phyloP scores from a whole-genome alignment of 2,113 vertebrate species.

The Myiopsitta monachus region DNA sequence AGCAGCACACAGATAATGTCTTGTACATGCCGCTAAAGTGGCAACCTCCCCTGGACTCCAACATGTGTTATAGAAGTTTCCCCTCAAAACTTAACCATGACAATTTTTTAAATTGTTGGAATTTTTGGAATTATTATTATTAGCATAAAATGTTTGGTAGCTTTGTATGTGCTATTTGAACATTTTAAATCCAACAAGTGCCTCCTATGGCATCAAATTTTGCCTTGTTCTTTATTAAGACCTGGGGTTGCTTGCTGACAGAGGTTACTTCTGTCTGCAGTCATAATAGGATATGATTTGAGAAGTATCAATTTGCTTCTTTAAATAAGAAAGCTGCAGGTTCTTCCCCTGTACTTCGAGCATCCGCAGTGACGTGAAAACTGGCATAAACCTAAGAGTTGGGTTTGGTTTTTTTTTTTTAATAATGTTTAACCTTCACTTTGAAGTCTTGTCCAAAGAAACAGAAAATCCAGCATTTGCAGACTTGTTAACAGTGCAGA shows the following conservation, averaged over 20 bases:
- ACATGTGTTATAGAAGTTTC: neutral
- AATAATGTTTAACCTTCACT: neutral
- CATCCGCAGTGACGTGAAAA: neutral
- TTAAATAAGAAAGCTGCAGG: neutral
- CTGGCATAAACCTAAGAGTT: neutral
- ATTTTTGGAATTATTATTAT: neutral
- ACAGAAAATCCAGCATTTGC: neutral
- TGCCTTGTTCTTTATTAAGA: neutral
- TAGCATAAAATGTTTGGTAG: neutral
- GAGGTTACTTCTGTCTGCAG: neutral
- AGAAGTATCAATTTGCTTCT: neutral
- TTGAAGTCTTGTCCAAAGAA: neutral
- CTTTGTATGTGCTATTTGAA: neutral
- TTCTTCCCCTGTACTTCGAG: neutral
- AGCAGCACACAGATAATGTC: neutral
- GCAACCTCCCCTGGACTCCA: neutral
- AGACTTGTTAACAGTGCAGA: neutral
- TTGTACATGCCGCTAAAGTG: neutral
- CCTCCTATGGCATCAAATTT: neutral
- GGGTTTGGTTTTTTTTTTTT: neutral
- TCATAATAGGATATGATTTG: neutral
- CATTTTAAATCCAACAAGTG: neutral
- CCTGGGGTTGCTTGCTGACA: neutral
- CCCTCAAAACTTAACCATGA: neutral
- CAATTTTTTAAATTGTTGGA: neutral